Conservation (phyloP, 1,140 invertebrate genomes). For the Glossosoma conforme region DNA sequence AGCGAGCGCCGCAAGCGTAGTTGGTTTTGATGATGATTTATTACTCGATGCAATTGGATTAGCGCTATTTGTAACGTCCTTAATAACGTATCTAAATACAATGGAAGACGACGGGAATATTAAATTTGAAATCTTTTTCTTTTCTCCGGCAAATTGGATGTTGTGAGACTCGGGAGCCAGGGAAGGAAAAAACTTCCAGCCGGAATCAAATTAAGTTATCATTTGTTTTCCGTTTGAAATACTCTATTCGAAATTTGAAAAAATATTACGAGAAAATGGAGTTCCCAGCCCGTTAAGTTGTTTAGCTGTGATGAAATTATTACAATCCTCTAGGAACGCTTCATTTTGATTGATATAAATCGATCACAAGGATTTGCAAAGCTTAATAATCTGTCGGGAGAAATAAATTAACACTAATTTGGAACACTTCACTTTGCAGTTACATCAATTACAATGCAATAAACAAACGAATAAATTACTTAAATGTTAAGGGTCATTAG, state of each 20-base stretch:
- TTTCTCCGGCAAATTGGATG: constrained; percentile 15
- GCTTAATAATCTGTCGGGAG: too few species aligned
- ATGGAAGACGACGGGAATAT: constrained; percentile 13
- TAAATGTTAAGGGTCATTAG: too few species aligned
- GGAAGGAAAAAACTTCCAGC: constrained; percentile 12
- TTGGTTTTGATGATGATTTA: constrained; percentile 16
- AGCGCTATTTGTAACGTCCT: constrained; percentile 1
- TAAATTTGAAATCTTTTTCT: constrained; percentile 21
- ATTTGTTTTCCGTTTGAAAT: constrained; percentile 14
- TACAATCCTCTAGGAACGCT: too few species aligned
- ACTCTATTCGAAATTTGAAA: constrained; percentile 4
- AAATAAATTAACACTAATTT: too few species aligned
- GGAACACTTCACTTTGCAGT: too few species aligned
- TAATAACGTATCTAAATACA: constrained; percentile 16
- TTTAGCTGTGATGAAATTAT: background rate
- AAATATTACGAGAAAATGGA: background rate
- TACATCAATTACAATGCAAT: too few species aligned
- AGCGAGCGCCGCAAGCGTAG: background rate
- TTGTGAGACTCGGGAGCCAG: constrained; percentile 8
- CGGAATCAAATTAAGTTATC: constrained; percentile 19
- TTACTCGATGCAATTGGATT: constrained; percentile 16
- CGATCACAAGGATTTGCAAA: too few species aligned
- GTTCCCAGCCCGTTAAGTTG: background rate
- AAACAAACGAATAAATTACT: too few species aligned
- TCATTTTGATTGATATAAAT: too few species aligned